Evolutionary conservation across 2,888 invertebrate genomes (phyloP).

Genomic region (Agapostemon virescens): DNA sequence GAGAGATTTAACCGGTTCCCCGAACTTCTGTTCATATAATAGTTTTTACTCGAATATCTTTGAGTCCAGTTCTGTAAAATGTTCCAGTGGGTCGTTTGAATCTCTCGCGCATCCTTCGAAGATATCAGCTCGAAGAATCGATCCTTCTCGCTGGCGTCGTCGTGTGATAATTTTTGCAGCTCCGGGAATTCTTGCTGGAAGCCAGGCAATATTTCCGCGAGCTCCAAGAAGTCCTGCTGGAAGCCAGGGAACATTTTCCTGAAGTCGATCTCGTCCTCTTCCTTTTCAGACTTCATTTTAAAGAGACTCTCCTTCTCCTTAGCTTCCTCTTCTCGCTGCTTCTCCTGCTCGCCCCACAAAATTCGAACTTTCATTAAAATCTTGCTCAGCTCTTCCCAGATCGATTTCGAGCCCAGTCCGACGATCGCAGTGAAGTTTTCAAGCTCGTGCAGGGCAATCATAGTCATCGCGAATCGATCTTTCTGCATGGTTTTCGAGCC

Average conservation of each 20-base stretch:
- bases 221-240: slow-evolving; percentile 36
- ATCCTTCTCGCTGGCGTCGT: slow-evolving; percentile 35
- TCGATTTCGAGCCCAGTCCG: slow-evolving; percentile 80
- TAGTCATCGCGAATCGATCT: slow-evolving; percentile 84
- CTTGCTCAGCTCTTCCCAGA: slow-evolving; percentile 81
- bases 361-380: slow-evolving; percentile 84
- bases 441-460: slow-evolving; percentile 87
- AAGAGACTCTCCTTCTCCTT: slow-evolving; percentile 41
- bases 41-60: not conserved
- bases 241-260: slow-evolving; percentile 34
- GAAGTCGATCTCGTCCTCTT: slow-evolving; percentile 42
- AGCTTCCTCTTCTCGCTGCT: slow-evolving; percentile 80
- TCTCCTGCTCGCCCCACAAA: slow-evolving; percentile 90
- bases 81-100: slow-evolving; percentile 84
- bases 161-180: not conserved
- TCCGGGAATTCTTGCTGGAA: slow-evolving; percentile 11
- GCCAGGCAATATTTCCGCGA: slow-evolving; percentile 29
- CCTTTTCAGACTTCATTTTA: slow-evolving; percentile 21
- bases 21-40: not conserved
- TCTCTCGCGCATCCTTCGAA: slow-evolving; percentile 83
- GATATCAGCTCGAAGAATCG: slow-evolving; percentile 69
- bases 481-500: slow-evolving; percentile 57
- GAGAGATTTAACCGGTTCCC: not conserved
- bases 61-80: slow-evolving; percentile 80
- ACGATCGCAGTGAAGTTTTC: slow-evolving; percentile 84